These are phyloP conservation scores for Oophaga pumilio DNA, from an alignment of 2,113 vertebrate species.

Conservation along the genomic window DNA sequence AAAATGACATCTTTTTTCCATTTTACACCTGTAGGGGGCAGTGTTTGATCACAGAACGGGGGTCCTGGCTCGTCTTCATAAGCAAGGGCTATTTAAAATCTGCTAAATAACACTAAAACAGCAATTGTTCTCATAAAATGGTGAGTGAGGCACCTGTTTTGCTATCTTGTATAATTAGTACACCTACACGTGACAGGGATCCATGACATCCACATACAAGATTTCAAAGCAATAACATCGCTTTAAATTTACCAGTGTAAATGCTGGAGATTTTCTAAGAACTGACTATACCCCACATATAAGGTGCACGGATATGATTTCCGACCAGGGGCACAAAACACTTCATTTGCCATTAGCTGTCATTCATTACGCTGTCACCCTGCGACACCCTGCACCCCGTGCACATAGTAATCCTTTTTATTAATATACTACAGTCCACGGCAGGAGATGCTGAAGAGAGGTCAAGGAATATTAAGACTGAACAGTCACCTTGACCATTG, in stretches of 20 bases:
- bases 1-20: background rate
- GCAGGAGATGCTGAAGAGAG: conserved; percentile 35
- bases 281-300: background rate
- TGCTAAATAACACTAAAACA: conserved; percentile 38
- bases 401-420: conserved; percentile 18
- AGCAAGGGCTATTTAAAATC: conserved; percentile 37
- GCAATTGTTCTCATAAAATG: conserved; percentile 44
- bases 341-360: conserved; percentile 26
- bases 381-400: background rate
- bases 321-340: background rate
- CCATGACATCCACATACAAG: conserved; percentile 36
- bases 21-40: conserved; percentile 38
- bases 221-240: conserved; percentile 34
- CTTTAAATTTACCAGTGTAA: conserved; percentile 29
- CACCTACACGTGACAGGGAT: conserved; percentile 27
- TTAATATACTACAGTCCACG: conserved; percentile 14
- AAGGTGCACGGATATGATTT: conserved; percentile 9
- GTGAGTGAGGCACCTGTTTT: conserved; percentile 39
- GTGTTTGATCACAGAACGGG: conserved; percentile 22
- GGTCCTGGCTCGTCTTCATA: background rate
- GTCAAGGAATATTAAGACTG: conserved; percentile 46
- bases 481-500: conserved; percentile 32
- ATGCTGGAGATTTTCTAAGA: conserved; percentile 9
- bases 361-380: conserved; percentile 8
- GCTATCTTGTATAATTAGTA: conserved; percentile 50